Percentiles rank a stretch among this genome's conserved stretches.
These are phyloP conservation scores for Drosophila sucinea DNA, from an alignment of 1,140 invertebrate genomes.

Conservation along the genomic window DNA sequence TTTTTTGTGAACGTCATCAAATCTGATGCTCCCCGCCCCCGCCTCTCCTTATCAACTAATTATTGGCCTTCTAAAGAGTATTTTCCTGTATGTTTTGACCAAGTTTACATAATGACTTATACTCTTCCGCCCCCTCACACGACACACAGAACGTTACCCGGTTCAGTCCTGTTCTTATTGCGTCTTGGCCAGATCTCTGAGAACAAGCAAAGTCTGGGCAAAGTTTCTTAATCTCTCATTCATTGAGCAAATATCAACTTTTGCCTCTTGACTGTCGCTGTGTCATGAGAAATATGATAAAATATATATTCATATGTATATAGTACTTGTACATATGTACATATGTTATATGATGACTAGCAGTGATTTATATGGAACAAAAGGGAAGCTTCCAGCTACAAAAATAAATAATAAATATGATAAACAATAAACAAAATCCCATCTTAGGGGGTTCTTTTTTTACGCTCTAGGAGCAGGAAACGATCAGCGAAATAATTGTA, in stretches of 20 bases:
- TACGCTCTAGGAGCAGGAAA: neutral
- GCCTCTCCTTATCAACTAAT: neutral
- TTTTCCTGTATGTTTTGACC: slow-evolving; percentile 10
- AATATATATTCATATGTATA: neutral
- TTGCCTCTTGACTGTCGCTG: slow-evolving; percentile 5
- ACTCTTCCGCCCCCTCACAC: neutral
- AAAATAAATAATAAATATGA: slow-evolving; percentile 5
- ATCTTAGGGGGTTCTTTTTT: neutral
- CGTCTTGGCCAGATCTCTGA: slow-evolving; percentile 19
- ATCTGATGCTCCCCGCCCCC: neutral
- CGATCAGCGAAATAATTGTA: neutral
- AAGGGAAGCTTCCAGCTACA: slow-evolving; percentile 21
- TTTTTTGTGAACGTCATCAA: slow-evolving; percentile 2
- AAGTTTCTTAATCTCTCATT: slow-evolving; percentile 43
- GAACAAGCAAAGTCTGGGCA: slow-evolving; percentile 11
- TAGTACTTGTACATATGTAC: neutral
- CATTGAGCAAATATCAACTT: slow-evolving; percentile 47
- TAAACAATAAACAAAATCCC: slow-evolving; percentile 1
- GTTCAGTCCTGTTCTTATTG: slow-evolving; percentile 11
- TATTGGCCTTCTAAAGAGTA: neutral
- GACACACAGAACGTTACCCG: neutral
- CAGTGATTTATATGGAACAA: slow-evolving; percentile 32
- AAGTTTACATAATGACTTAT: slow-evolving; percentile 6
- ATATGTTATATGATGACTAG: slow-evolving; percentile 15
- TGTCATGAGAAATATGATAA: slow-evolving; percentile 27